These are phyloP conservation scores for Platichthys flesus DNA, from an alignment of 2,113 vertebrate genomes.

Conservation along the genomic window DNA sequence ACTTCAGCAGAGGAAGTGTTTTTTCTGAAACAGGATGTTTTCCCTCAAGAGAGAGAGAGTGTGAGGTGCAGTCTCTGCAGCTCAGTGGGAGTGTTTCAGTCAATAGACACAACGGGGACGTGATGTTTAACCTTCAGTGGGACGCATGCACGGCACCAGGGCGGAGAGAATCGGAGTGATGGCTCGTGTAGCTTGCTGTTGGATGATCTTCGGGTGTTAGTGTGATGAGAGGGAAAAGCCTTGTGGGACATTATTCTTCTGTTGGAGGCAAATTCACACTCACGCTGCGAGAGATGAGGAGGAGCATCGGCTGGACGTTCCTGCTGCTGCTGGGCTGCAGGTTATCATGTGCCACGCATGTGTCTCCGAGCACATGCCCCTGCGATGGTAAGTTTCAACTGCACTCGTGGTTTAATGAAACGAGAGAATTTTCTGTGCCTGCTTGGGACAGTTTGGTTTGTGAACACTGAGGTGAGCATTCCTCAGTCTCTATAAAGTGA, in stretches of 20 bases:
- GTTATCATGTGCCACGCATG: not conserved
- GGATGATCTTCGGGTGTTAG: not conserved
- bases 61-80: conserved; percentile 20
- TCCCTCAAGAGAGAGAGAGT: conserved; percentile 16
- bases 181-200: not conserved
- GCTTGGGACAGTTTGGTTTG: not conserved
- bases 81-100: conserved; percentile 43
- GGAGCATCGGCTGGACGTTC: conserved; percentile 50
- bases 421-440: not conserved
- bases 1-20: conserved; percentile 42
- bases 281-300: conserved; percentile 38
- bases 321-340: conserved; percentile 35
- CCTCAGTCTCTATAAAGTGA: no score
- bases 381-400: conserved; percentile 25
- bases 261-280: not conserved
- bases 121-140: not conserved
- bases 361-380: not conserved
- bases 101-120: not conserved
- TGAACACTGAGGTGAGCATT: no score
- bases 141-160: conserved; percentile 8
- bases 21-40: conserved; percentile 65
- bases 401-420: not conserved
- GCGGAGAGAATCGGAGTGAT: conserved; percentile 1
- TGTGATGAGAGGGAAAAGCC: conserved; percentile 26
- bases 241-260: not conserved